Conservation (phyloP, 2,888 invertebrate genomes). For the Plebejus anna region DNA sequence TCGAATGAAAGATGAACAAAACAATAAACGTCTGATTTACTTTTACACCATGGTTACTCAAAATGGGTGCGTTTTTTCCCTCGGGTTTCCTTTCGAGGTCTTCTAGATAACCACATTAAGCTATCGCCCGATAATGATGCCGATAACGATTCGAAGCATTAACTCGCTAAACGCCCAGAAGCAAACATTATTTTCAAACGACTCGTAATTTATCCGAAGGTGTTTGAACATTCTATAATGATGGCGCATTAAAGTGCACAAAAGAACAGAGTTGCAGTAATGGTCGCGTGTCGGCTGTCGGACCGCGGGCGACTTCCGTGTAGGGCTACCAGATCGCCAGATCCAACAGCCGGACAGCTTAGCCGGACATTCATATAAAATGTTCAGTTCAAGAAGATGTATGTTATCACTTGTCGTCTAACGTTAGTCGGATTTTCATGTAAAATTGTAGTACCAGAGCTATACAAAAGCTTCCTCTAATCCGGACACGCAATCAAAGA, state of each 20-base stretch:
- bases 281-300: neutral
- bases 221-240: constrained; percentile 11
- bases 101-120: neutral
- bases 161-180: constrained; percentile 9
- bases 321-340: neutral
- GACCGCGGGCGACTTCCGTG: neutral
- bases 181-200: constrained; percentile 5
- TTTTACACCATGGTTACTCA: neutral
- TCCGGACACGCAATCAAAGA: too few species aligned
- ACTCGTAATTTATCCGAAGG: constrained; percentile 10
- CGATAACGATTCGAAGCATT: neutral
- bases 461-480: too few species aligned
- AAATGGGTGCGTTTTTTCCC: constrained; percentile 5
- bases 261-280: constrained; percentile 15
- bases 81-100: neutral
- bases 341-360: neutral
- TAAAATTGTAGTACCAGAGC: too few species aligned
- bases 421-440: too few species aligned
- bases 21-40: too few species aligned
- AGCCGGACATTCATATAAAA: too few species aligned
- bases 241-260: constrained; percentile 4
- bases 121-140: neutral
- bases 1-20: neutral
- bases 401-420: too few species aligned
- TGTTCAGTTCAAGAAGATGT: too few species aligned